A percentile compares a stretch with the other conserved stretches of the same genome.
These are phyloP conservation scores for Tetramorium alpestre DNA, from an alignment of 1,140 invertebrate species.

Conservation along the genomic window DNA sequence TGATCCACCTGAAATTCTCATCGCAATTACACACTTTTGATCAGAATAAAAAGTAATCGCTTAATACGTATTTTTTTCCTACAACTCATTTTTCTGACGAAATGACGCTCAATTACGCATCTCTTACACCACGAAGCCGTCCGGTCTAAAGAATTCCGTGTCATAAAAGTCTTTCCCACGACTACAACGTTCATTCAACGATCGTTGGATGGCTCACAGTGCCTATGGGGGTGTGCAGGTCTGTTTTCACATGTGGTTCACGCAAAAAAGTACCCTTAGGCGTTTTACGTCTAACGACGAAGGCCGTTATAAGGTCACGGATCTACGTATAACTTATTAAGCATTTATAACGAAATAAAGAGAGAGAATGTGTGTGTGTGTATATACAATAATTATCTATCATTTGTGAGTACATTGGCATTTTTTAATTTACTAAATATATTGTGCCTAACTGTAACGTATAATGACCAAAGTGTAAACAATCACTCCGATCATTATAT, in stretches of 20 bases:
- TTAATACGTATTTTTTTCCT: not conserved
- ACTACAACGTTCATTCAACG: slow-evolving; percentile 66
- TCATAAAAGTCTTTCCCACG: slow-evolving; percentile 74
- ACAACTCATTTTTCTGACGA: not conserved
- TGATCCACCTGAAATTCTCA: not conserved
- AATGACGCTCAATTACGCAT: not conserved
- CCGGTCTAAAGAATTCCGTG: slow-evolving; percentile 62
- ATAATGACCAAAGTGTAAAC: not conserved
- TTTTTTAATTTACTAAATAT: not conserved
- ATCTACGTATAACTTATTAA: slow-evolving; percentile 54
- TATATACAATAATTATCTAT: not conserved
- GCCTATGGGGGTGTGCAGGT: slow-evolving; percentile 73
- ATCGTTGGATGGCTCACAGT: slow-evolving; percentile 71
- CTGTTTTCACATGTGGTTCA: slow-evolving; percentile 77
- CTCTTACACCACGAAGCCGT: not conserved
- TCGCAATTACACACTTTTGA: not conserved
- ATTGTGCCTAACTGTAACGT: not conserved
- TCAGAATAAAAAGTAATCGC: not conserved
- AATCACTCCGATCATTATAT: slow-evolving; percentile 5
- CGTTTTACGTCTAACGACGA: slow-evolving; percentile 3
- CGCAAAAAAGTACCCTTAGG: slow-evolving; percentile 72
- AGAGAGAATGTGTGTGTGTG: too few species aligned
- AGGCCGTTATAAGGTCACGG: slow-evolving; percentile 61
- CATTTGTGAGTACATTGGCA: not conserved
- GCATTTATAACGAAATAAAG: slow-evolving; percentile 3